Base-by-base conservation (phyloP, 2,797 vertebrate genomes). In the Dipus sagitta region DNA sequence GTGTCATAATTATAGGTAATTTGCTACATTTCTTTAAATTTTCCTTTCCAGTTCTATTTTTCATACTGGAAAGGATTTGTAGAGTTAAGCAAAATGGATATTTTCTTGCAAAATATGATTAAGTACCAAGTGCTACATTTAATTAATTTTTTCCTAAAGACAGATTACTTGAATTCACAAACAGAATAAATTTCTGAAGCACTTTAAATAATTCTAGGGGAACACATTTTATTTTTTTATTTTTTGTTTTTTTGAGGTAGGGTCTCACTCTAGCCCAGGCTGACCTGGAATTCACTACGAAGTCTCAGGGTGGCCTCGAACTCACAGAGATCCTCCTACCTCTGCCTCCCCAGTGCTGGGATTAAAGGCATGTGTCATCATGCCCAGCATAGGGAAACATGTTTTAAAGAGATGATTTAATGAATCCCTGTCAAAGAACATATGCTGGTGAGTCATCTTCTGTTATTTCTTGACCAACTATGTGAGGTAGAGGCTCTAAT, bases 351-450 rank as follows among this genome's bases (percentile, higher is more conserved):
- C 38, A 38, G 38, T 38, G 38, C 38, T 38, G 38, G 38, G 38
- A 38, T 38, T 38, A 38, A 38, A 38, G 38, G 38, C 6, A 6
- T 38, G 38, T 6, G 38, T 6, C 38, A 38, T 6, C 38, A 38
- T 38, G 38, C 38, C 38, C 38, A 6, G 38, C 38, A 38, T 74
- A 32, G 13, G n/a, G 38, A 26, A 67, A 70, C 9, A 75, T 17
- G 13, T 81, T 89, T 92, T 62, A 85, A 68, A 79, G 14, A 96
- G 26, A 91, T 79, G 67, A 81, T 71, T 91, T 71, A 92, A 60
- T 32, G 64, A 42, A 47, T 83, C 8, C 13, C 6, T 54, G 13
- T 54, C 84, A 86, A 88, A 86, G 2, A n/a, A 32, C 9, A 80
- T 67, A n/a, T 60, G 18, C 72, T 62, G 79, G 21, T 62, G 94